Conservation (phyloP, 2,113 vertebrate species). For the Holacanthus passer region DNA sequence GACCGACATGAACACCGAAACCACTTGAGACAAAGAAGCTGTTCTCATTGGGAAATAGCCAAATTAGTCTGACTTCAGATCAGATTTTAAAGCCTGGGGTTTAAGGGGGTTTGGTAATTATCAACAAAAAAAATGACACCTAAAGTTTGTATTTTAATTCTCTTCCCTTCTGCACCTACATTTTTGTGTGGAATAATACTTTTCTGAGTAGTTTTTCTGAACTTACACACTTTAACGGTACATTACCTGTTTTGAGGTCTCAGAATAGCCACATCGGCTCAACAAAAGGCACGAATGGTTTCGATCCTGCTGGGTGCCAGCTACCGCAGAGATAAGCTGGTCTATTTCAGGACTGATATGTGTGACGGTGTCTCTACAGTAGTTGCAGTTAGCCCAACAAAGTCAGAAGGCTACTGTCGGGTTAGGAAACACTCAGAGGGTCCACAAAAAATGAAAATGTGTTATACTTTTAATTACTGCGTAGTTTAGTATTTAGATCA, state of each 20-base stretch:
- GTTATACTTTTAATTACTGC: background rate
- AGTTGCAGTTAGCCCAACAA: slow-evolving; percentile 3
- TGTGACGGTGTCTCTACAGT: slow-evolving; percentile 40
- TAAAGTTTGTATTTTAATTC: no score
- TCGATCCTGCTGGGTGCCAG: slow-evolving; percentile 27
- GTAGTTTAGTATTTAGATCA: background rate
- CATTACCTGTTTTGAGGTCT: background rate
- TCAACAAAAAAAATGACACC: no score
- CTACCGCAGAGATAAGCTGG: slow-evolving; percentile 56
- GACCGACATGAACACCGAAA: background rate
- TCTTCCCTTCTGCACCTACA: background rate
- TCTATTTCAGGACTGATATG: slow-evolving; percentile 74
- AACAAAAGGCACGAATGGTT: slow-evolving; percentile 53
- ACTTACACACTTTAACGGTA: background rate
- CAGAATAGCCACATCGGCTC: slow-evolving; percentile 34
- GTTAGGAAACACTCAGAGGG: background rate
- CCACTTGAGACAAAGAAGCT: background rate
- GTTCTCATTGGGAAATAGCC: background rate
- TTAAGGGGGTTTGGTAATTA: no score
- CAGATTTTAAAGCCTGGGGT: background rate
- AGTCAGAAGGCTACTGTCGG: background rate
- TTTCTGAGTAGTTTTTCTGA: background rate
- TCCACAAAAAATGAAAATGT: background rate
- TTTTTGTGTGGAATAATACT: background rate
- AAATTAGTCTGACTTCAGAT: background rate